Evolutionary conservation across 2,113 vertebrate genomes (phyloP).

Genomic region (Chitala chitala): DNA sequence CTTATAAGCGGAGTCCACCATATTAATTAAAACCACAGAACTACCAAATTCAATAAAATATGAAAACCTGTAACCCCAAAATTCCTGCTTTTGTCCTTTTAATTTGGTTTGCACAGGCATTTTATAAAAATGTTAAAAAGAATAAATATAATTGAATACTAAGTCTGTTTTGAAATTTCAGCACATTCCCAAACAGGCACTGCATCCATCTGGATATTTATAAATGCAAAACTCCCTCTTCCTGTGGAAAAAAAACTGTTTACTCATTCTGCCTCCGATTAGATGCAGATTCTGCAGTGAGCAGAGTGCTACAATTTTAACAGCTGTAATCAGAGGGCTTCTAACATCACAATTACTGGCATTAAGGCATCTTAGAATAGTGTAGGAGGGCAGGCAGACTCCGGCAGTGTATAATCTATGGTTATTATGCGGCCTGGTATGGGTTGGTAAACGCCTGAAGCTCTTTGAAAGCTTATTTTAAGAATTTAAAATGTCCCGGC

Average conservation of each 20-base stretch:
- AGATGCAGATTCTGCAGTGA: conserved; percentile 18
- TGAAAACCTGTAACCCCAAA: background rate
- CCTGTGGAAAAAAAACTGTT: conserved; percentile 14
- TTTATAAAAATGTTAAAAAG: background rate
- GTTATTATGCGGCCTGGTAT: conserved; percentile 48
- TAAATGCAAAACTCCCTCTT: conserved; percentile 14
- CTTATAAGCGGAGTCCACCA: too few relatives aligned
- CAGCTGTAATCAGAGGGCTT: conserved; percentile 55
- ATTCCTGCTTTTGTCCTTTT: background rate
- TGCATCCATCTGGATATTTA: conserved; percentile 19
- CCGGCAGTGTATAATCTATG: conserved; percentile 51
- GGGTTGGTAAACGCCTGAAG: conserved; percentile 27
- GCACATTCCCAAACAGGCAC: conserved; percentile 7
- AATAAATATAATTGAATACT: background rate
- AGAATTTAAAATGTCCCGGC: conserved; percentile 16
- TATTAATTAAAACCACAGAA: too few relatives aligned
- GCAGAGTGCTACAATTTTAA: conserved; percentile 27
- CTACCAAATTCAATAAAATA: too few relatives aligned
- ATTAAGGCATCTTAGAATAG: conserved; percentile 55
- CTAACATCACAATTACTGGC: conserved; percentile 51
- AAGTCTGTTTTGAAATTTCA: conserved; percentile 11
- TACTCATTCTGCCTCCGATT: conserved; percentile 18
- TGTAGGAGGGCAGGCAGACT: conserved; percentile 46
- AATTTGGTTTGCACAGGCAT: background rate
- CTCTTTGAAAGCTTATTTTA: conserved; percentile 32